Evolutionary conservation across 2,113 vertebrate species (phyloP).

Genomic region (Rhinoderma darwinii): DNA sequence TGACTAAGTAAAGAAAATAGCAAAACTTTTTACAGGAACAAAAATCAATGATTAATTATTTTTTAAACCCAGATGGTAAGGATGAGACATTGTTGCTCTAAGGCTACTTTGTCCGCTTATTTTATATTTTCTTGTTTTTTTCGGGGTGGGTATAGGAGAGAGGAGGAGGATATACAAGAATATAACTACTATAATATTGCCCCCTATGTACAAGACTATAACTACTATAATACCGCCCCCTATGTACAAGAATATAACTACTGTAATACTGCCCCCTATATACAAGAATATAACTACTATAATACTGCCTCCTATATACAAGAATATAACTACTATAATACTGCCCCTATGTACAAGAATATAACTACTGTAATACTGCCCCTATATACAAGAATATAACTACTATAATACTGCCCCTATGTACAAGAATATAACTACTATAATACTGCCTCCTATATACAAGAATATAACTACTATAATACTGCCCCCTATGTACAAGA

Average conservation of each 20-base stretch:
- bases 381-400: background rate
- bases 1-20: background rate
- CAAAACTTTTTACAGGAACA: background rate
- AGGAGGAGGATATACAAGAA: background rate
- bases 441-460: background rate
- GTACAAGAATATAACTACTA: constrained; percentile 8
- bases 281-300: constrained; percentile 10
- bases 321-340: constrained; percentile 12
- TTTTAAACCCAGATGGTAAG: background rate
- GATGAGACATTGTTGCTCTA: background rate
- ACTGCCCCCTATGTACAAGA: constrained; percentile 1
- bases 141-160: background rate
- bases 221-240: background rate
- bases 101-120: background rate
- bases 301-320: background rate
- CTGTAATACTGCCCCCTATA: background rate
- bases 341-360: background rate
- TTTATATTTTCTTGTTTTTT: background rate
- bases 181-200: background rate
- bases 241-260: constrained; percentile 1
- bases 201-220: background rate
- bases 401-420: background rate
- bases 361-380: background rate
- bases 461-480: constrained; percentile 8
- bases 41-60: background rate